Conservation (phyloP, 1,140 invertebrate genomes). For the Galleria mellonella region DNA sequence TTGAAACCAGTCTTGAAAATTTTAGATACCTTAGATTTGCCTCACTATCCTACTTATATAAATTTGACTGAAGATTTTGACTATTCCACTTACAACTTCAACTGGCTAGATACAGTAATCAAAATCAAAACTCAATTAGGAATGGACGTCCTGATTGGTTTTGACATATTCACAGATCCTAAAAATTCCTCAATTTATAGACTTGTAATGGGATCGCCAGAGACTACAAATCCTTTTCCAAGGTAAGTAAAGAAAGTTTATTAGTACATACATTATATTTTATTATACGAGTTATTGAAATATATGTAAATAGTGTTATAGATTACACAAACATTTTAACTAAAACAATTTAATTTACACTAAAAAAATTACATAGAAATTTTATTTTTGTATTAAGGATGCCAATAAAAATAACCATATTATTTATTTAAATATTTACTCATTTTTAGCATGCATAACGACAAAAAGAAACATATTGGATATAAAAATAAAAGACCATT, state of each 20-base stretch:
- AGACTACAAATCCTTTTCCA: constrained; percentile 77
- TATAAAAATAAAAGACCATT: constrained; percentile 11
- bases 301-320: too few relatives aligned
- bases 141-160: constrained; percentile 81
- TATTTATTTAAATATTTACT: too few relatives aligned
- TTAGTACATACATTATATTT: too few relatives aligned
- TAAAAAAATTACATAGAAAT: too few relatives aligned
- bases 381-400: too few relatives aligned
- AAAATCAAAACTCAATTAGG: constrained; percentile 77
- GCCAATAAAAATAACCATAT: too few relatives aligned
- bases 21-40: constrained; percentile 75
- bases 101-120: constrained; percentile 78
- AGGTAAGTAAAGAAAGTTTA: constrained; percentile 67
- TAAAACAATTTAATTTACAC: too few relatives aligned
- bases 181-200: constrained; percentile 78
- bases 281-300: too few relatives aligned
- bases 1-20: constrained; percentile 76
- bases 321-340: too few relatives aligned
- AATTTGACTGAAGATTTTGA: constrained; percentile 65
- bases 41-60: constrained; percentile 74
- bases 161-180: constrained; percentile 80
- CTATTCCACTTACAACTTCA: constrained; percentile 60
- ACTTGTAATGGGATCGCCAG: constrained; percentile 78
- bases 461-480: constrained; percentile 31
- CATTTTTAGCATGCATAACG: constrained; percentile 37